A percentile compares a stretch with the other conserved stretches of the same genome.
Conservation (phyloP, 1,140 invertebrate species). For the Littorina saxatilis region DNA sequence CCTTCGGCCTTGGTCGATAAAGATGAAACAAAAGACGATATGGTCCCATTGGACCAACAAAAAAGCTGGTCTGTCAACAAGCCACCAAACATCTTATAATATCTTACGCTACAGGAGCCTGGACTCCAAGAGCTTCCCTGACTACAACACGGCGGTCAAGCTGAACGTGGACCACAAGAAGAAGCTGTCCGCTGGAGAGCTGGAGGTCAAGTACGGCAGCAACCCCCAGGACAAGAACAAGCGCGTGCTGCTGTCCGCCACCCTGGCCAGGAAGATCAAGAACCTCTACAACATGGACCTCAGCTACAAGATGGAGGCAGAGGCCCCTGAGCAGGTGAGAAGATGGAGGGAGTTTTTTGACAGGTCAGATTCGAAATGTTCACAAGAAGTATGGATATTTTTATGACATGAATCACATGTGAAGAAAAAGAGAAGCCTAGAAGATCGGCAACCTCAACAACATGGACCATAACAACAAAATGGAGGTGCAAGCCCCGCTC, state of each 20-base stretch:
- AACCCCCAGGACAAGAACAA: conserved; percentile 32
- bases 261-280: conserved; percentile 26
- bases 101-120: conserved; percentile 43
- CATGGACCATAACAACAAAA: too few relatives aligned
- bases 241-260: neutral
- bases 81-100: too few relatives aligned
- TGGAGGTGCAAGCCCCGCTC: too few relatives aligned
- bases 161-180: conserved; percentile 43
- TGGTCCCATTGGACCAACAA: too few relatives aligned
- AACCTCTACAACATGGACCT: conserved; percentile 26
- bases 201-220: conserved; percentile 45
- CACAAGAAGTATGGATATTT: too few relatives aligned
- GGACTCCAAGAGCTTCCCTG: conserved; percentile 42
- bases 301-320: conserved; percentile 19
- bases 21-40: too few relatives aligned
- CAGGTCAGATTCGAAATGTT: neutral
- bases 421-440: too few relatives aligned
- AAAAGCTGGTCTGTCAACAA: too few relatives aligned
- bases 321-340: conserved; percentile 17
- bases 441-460: too few relatives aligned
- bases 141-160: conserved; percentile 44
- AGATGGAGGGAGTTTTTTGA: neutral
- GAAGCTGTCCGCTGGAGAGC: conserved; percentile 37
- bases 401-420: too few relatives aligned
- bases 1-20: too few relatives aligned